These are phyloP conservation scores for Eupelmus urozonus DNA, from an alignment of 2,888 invertebrate genomes.

Conservation along the genomic window DNA sequence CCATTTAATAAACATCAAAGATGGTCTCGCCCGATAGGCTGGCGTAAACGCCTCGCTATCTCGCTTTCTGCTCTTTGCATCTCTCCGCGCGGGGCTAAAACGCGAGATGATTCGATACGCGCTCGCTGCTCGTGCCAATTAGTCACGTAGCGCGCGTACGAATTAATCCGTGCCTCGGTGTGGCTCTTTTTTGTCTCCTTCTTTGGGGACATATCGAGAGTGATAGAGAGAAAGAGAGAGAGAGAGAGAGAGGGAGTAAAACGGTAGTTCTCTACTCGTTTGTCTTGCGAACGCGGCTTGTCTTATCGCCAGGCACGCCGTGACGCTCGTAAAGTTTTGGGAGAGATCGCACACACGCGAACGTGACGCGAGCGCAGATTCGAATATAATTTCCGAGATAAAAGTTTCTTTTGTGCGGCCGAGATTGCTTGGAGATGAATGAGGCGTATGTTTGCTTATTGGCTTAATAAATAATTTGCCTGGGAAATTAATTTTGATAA, in stretches of 20 bases:
- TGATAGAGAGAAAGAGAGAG: too few relatives aligned
- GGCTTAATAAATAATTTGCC: too few relatives aligned
- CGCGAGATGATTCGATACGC: constrained; percentile 21
- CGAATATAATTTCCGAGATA: too few relatives aligned
- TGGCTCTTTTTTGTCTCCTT: not conserved
- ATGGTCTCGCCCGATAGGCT: not conserved
- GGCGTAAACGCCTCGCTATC: constrained; percentile 23
- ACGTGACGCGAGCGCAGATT: too few relatives aligned
- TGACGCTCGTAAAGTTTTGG: constrained; percentile 3
- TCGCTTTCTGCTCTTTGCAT: constrained; percentile 29
- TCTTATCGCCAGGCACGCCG: not conserved
- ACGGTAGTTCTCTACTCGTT: too few relatives aligned
- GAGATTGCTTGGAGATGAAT: too few relatives aligned
- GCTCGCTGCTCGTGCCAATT: constrained; percentile 14
- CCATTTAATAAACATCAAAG: constrained; percentile 9
- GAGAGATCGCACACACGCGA: not conserved
- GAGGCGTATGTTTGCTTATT: too few relatives aligned
- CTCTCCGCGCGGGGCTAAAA: too few relatives aligned
- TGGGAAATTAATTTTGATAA: too few relatives aligned
- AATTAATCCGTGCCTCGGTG: not conserved
- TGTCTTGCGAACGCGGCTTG: not conserved
- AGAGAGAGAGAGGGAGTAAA: too few relatives aligned
- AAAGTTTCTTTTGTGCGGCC: too few relatives aligned
- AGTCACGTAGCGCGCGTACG: constrained; percentile 15
- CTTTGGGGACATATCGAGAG: too few relatives aligned